These are phyloP conservation scores for Calameuta filiformis DNA, from an alignment of 2,888 invertebrate genomes.

Conservation along the genomic window DNA sequence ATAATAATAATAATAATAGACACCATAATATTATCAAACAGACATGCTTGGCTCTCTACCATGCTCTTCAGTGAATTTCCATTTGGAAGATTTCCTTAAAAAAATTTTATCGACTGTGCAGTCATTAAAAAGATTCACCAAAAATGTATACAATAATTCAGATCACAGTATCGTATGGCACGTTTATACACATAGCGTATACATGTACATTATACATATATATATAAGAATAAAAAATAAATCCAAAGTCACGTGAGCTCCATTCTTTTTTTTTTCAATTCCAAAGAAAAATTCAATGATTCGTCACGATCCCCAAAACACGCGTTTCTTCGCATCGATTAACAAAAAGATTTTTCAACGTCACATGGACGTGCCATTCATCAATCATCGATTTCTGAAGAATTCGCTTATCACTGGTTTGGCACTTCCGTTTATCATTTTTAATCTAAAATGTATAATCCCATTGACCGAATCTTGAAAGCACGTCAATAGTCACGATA, in stretches of 20 bases:
- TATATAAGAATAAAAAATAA: conserved; percentile 5
- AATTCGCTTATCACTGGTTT: background rate
- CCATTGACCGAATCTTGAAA: background rate
- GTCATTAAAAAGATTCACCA: background rate
- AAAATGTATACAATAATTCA: conserved; percentile 1
- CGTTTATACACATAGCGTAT: background rate
- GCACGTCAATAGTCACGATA: background rate
- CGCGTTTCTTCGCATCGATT: background rate
- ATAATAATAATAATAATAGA: background rate
- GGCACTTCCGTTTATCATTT: background rate
- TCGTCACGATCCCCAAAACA: background rate
- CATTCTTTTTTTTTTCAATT: background rate
- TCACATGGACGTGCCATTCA: background rate
- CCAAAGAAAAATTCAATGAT: background rate
- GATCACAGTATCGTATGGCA: background rate
- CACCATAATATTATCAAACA: background rate
- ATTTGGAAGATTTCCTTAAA: background rate
- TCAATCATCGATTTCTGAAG: background rate
- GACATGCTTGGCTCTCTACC: background rate
- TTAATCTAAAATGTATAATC: background rate
- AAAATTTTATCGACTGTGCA: background rate
- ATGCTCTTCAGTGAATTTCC: background rate
- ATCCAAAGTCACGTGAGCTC: too few relatives aligned
- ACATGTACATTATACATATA: background rate
- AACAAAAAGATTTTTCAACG: too few relatives aligned